A percentile compares a stretch with the other conserved stretches of the same genome.
Evolutionary conservation across 2,113 vertebrate genomes (phyloP).

Genomic region (Lagopus leucura): DNA sequence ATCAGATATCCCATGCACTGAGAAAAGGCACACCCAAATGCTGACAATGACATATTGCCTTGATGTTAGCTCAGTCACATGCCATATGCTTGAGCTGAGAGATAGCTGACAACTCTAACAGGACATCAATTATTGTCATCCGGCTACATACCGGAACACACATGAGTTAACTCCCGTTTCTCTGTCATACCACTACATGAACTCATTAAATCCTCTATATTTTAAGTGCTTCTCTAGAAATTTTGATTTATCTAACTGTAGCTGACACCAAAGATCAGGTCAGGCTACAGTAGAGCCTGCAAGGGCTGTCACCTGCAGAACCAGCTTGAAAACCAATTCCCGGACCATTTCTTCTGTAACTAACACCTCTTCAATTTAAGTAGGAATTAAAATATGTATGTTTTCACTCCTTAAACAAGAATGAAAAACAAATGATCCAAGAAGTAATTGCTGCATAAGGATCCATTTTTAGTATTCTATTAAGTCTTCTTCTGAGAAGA

Average conservation of each 20-base stretch:
- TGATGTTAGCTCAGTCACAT: slow-evolving; percentile 2
- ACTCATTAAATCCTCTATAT: neutral
- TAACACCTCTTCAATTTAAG: neutral
- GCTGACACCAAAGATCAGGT: neutral
- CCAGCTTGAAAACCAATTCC: neutral
- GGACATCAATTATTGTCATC: slow-evolving; percentile 53
- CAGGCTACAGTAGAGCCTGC: neutral
- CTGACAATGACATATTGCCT: neutral
- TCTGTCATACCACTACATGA: neutral
- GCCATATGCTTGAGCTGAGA: slow-evolving; percentile 45
- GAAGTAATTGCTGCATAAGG: accelerated
- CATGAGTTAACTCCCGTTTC: neutral
- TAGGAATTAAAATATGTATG: neutral
- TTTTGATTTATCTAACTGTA: neutral
- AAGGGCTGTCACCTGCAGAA: neutral
- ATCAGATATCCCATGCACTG: neutral
- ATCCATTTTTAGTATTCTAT: neutral
- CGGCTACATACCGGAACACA: neutral
- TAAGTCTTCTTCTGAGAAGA: neutral
- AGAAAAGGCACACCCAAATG: neutral
- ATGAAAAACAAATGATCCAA: neutral
- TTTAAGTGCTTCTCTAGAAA: neutral
- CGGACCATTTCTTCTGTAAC: neutral
- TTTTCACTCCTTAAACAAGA: neutral
- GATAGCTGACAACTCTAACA: slow-evolving; percentile 35